Base-by-base conservation (phyloP, 2,888 invertebrate species). In the Hecatera dysodea region DNA sequence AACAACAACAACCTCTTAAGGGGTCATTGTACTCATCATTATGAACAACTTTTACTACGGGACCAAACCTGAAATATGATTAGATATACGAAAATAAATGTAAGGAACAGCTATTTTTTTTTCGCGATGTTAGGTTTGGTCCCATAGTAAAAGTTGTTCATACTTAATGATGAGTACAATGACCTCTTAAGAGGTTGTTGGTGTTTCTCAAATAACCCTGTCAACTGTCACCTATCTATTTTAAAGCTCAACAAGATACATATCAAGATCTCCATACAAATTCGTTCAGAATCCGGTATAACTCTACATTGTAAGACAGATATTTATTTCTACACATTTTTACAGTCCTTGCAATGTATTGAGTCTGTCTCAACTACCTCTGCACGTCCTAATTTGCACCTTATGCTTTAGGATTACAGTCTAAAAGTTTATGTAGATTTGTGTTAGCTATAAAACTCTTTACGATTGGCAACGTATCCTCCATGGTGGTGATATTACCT, bases 281-380 rank as follows among this genome's bases (percentile, higher is more conserved):
- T 19, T 46, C 17, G 36, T 42, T 22, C 46, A 50, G 19, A 50
- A 50, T 56, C 55, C 48, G 1, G 48, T 72, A 48, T 22, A 66
- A 17, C 8, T 12, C 2, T 72, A 72, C 72, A 36, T 56, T 67
- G 72, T 72, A 69, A 69, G 22, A 27, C 22, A 29, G 22, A 39
- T 33, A 73, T 56, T 48, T 48, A 75, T 78, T 75, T 60, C 75
- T 59, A 33, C 62, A 68, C 42, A 66, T 63, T 80, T 78, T 78
- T 78, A 75, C 70, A 60, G 24, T 44, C 52, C 39, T 15, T 7
- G 22, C 36, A 19, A 44, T 19, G 44, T 46, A 66, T 39, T 53
- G 33, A 42, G 61, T 39, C 22, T 42, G 17, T 65, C 19, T 29
- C 11, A 24, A 65, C 27, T 22, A 15, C 0, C 2, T 50, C 1